Conservation (phyloP, 2,113 vertebrate species). For the Nibea coibor region DNA sequence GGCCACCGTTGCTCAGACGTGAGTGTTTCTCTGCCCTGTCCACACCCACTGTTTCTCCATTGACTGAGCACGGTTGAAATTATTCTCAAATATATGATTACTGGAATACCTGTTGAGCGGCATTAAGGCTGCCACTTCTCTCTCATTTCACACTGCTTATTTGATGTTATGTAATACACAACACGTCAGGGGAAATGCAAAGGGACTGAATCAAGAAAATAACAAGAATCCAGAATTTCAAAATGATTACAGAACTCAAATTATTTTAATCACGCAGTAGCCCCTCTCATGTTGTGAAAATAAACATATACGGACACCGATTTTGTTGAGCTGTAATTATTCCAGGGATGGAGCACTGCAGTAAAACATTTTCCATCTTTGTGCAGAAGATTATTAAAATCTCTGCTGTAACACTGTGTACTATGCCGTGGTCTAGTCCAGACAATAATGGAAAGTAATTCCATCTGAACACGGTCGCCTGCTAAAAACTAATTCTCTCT, state of each 20-base stretch:
- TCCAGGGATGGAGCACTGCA: neutral
- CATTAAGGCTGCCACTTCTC: neutral
- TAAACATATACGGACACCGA: neutral
- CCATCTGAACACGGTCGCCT: conserved; percentile 20
- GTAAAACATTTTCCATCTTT: conserved; percentile 4
- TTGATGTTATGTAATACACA: neutral
- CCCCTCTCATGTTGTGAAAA: neutral
- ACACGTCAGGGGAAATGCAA: neutral
- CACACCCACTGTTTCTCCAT: neutral
- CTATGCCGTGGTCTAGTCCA: conserved; percentile 21
- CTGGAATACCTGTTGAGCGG: neutral
- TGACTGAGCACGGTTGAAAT: conserved; percentile 5
- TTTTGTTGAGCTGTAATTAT: conserved; percentile 20
- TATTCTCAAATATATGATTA: conserved; percentile 1
- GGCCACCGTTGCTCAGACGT: neutral
- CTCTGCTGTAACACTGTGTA: neutral
- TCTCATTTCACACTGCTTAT: neutral
- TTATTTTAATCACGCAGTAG: neutral
- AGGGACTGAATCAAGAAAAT: neutral
- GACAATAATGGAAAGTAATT: conserved; percentile 60
- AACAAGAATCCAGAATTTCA: neutral
- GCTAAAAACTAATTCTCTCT: conserved; percentile 37
- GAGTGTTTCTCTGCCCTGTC: neutral
- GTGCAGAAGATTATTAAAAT: conserved; percentile 45
- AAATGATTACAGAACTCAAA: neutral